Base-by-base conservation (phyloP, 2,113 vertebrate species). In the Butorides virescens region DNA sequence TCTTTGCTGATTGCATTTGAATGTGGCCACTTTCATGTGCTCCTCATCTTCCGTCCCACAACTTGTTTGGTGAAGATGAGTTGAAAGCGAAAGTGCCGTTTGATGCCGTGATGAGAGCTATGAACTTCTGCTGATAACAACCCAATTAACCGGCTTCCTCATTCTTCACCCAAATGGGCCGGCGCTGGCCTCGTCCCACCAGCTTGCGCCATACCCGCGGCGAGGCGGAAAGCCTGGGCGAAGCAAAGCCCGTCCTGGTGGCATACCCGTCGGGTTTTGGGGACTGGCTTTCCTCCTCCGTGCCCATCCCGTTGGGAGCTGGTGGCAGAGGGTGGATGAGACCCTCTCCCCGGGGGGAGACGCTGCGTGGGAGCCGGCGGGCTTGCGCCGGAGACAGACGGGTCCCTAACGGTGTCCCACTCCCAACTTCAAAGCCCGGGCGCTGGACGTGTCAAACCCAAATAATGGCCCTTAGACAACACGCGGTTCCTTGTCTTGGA, bases 21-120 rank as follows among this genome's bases (percentile, higher is more conserved):
- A 94, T 96, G 95, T 82, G 94, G 89, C 94, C 66, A 21, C 91
- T 97, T 96, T 96, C 84, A 97, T 94, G 91, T 97, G 78, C 92
- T 96, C 62, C 87, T 94, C 89, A 42, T 93, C 74, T 88, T 87
- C 92, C 62, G 25, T 78, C 96, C 94, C 94, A 91, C 89, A 91
- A 22, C 86, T 92, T 50, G 80, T 95, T 93, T 91, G 92, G 89
- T 86, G 92, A 27, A 79, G 70, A 19, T 37, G 89, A 96, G 91
- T 96, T 96, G 86, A 95, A 97, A 96, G 97, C 58, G 68, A 53
- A 58, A 86, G 86, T 36, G 79, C 86, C 0, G 56, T 97, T 95
- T 97, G 96, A 96, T 97, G 96, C 94, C 11, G 2, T 21, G 56
- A 94, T 87, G 92, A 88, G 80, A 81, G 76, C 73, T 65, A 29